Evolutionary conservation across 2,888 invertebrate species (phyloP).

Genomic region (Lepidochrysops patricia): DNA sequence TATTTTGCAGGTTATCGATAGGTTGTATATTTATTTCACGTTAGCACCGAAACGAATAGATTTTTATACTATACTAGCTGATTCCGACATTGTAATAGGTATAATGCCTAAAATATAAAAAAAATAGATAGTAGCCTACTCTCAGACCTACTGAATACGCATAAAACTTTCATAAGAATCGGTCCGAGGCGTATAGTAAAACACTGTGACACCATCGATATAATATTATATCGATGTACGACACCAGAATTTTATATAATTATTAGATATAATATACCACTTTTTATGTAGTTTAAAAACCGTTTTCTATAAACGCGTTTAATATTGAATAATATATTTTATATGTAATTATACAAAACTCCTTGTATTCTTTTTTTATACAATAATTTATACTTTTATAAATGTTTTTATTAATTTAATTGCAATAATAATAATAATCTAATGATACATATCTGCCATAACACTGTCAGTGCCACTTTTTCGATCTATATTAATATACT

Average conservation of each 20-base stretch:
- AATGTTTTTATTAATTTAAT: conserved; percentile 2
- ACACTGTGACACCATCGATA: too few species aligned
- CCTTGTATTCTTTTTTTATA: conserved; percentile 11
- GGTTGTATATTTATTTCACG: conserved; percentile 2
- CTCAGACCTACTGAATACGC: too few species aligned
- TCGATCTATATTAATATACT: background rate
- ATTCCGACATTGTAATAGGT: too few species aligned
- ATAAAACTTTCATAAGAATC: too few species aligned
- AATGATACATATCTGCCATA: conserved; percentile 9
- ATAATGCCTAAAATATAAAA: too few species aligned
- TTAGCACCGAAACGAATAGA: background rate
- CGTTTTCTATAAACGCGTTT: conserved; percentile 1
- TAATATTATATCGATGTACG: too few species aligned
- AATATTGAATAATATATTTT: conserved; percentile 8
- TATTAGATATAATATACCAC: conserved; percentile 8
- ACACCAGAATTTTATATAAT: too few species aligned
- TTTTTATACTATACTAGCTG: too few species aligned
- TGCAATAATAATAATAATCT: conserved; percentile 5
- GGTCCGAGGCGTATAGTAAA: too few species aligned
- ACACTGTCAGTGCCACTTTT: conserved; percentile 1
- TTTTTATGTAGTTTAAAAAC: background rate
- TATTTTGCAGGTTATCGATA: background rate
- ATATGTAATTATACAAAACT: conserved; percentile 8
- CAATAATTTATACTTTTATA: background rate
- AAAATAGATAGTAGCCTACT: too few species aligned